Percentiles rank a stretch among this genome's conserved stretches.
Evolutionary conservation across 1,140 invertebrate species (phyloP).

Genomic region (Pogonognathellus flavescens): DNA sequence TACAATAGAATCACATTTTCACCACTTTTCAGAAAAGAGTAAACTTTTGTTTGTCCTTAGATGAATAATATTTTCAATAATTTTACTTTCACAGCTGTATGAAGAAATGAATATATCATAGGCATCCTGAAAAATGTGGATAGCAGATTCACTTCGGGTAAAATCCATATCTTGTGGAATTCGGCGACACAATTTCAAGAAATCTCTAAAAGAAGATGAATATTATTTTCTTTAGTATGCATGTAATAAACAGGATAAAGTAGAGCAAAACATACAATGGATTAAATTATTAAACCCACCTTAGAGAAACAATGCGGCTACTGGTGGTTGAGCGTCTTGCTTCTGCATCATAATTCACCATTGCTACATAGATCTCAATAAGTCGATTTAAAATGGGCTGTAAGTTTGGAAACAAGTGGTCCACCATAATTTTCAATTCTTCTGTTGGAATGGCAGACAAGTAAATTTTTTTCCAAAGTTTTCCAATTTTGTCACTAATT

Average conservation of each 20-base stretch:
- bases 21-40: too few relatives aligned
- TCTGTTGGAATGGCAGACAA: slow-evolving; percentile 82
- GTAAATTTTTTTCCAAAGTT: slow-evolving; percentile 85
- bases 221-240: slow-evolving; percentile 9
- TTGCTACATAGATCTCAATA: slow-evolving; percentile 86
- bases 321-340: not conserved
- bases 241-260: not conserved
- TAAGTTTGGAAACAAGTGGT: slow-evolving; percentile 78
- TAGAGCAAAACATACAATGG: too few relatives aligned
- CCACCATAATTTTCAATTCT: slow-evolving; percentile 80
- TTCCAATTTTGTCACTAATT: slow-evolving; percentile 69
- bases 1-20: too few relatives aligned
- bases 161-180: slow-evolving; percentile 82
- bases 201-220: slow-evolving; percentile 78
- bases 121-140: slow-evolving; percentile 89
- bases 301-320: slow-evolving; percentile 51
- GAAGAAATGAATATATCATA: slow-evolving; percentile 90
- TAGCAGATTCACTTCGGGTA: slow-evolving; percentile 79
- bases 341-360: slow-evolving; percentile 78
- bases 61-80: not conserved
- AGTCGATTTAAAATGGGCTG: slow-evolving; percentile 83
- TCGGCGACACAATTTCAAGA: slow-evolving; percentile 92
- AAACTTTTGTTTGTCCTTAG: too few relatives aligned
- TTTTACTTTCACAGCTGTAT: slow-evolving; percentile 75
- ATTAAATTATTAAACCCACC: not conserved